A percentile compares a stretch with the other conserved stretches of the same genome.
Evolutionary conservation across 2,797 vertebrate species (phyloP).

Genomic region (Intellagama lesueurii): DNA sequence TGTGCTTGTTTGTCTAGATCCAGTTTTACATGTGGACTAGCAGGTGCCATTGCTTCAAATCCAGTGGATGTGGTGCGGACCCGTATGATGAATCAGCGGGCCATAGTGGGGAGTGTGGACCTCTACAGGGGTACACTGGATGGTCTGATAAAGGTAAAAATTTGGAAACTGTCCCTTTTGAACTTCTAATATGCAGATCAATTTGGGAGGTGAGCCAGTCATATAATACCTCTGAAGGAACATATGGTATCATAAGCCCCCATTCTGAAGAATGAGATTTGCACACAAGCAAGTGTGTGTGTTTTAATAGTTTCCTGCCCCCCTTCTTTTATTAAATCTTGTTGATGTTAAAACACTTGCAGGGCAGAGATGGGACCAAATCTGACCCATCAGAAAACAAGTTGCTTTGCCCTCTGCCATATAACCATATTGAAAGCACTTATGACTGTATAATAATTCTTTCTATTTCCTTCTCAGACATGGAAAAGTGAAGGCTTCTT

Average conservation of each 20-base stretch:
- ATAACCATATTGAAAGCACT: no score
- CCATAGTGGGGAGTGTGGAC: constrained; percentile 85
- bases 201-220: neutral
- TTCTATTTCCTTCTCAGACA: constrained; percentile 79
- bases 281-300: neutral
- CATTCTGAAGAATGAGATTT: neutral
- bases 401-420: neutral
- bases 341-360: neutral
- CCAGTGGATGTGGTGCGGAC: constrained; percentile 96
- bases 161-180: neutral
- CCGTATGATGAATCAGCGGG: constrained; percentile 98
- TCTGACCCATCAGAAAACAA: neutral
- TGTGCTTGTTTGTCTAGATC: constrained; percentile 77
- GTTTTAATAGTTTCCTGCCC: neutral
- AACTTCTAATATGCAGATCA: neutral
- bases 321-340: neutral
- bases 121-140: constrained; percentile 94
- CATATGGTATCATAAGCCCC: neutral
- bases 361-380: neutral
- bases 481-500: constrained; percentile 97
- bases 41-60: constrained; percentile 95
- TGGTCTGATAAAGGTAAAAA: constrained; percentile 86
- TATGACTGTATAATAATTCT: neutral
- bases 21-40: constrained; percentile 93
- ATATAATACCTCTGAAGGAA: neutral